Conservation (phyloP, 2,888 invertebrate genomes). For the Plutella xylostella region DNA sequence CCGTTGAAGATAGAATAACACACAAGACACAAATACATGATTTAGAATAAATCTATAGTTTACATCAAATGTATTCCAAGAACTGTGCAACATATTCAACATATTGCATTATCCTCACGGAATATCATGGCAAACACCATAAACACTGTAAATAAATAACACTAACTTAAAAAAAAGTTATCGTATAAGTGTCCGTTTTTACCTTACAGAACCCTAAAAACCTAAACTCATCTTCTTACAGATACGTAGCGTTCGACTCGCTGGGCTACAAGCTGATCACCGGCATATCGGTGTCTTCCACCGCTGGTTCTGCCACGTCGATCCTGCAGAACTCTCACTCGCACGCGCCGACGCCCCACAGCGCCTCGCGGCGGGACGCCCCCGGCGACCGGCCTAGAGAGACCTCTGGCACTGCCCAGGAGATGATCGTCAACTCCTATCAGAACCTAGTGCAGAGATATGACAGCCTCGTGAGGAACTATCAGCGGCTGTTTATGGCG, state of each 20-base stretch:
- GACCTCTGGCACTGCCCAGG: conserved; percentile 38
- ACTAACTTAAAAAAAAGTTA: too few relatives aligned
- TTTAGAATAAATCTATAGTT: too few relatives aligned
- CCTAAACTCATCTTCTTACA: too few relatives aligned
- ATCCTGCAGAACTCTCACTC: conserved; percentile 31
- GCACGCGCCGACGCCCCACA: conserved; percentile 27
- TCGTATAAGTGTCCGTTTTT: too few relatives aligned
- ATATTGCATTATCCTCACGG: too few relatives aligned
- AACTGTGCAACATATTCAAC: too few relatives aligned
- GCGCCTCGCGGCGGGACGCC: conserved; percentile 33
- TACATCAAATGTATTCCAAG: too few relatives aligned
- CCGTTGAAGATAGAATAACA: too few relatives aligned
- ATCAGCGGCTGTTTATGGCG: conserved; percentile 60
- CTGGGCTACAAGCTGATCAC: conserved; percentile 86
- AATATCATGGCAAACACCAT: too few relatives aligned
- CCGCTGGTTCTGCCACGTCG: conserved; percentile 24
- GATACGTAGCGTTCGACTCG: conserved; percentile 87
- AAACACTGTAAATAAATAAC: too few relatives aligned
- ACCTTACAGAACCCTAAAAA: too few relatives aligned
- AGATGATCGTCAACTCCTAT: conserved; percentile 59
- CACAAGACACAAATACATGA: too few relatives aligned
- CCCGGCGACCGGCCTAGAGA: conserved; percentile 33
- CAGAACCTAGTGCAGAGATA: conserved; percentile 63
- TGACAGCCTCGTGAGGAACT: conserved; percentile 61
- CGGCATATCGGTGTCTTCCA: conserved; percentile 74